Evolutionary conservation across 2,113 vertebrate genomes (phyloP), one percentile per base, ranked within the genome.

Genomic region (Psephotus haematonotus): DNA sequence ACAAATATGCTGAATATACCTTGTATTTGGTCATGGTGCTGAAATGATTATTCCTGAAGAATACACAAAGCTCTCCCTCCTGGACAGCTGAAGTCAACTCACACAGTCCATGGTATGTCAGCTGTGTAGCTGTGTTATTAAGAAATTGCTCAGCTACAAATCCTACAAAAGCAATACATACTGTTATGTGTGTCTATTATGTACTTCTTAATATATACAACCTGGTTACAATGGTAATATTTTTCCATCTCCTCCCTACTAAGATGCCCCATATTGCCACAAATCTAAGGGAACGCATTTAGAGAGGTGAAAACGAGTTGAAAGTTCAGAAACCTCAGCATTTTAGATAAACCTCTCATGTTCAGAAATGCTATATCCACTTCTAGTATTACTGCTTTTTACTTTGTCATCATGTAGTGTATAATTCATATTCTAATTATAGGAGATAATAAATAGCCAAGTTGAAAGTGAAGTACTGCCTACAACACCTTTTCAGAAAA

Each of bases 41-140:
- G 97, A 99, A 99, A 98, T 99, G 99, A 98, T 99, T 99, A 97
- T 99, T 99, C 97, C 99, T 99, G 98, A 99, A 99, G 98, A 99
- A 99, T 85, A 99, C 99, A 76, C 99, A 99, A 76, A 99, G 98
- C 90, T 99, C 99, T 97, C 99, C 99, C 97, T 99, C 99, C 97
- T 99, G 99, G 67, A 99, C 99, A 8, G 99, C 98, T 95, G 99
- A 99, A 19, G 99, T 99, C 94, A 99, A 98, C 97, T 99, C 99
- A 97, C 99, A 99, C 39, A 99, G 97, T 93, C 99, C 99, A 67
- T 99, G 99, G 98, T 99, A 99, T 8, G 99, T 99, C 95, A 99
- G 97, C 97, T 99, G 99, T 20, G 99, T 99, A 96, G 99, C 99
- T 46, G 99, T 99, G 97, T 98, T 99, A 97, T 98, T 99, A 83